These are phyloP conservation scores for Limnothrissa miodon DNA, from an alignment of 2,113 vertebrate genomes.

Conservation along the genomic window DNA sequence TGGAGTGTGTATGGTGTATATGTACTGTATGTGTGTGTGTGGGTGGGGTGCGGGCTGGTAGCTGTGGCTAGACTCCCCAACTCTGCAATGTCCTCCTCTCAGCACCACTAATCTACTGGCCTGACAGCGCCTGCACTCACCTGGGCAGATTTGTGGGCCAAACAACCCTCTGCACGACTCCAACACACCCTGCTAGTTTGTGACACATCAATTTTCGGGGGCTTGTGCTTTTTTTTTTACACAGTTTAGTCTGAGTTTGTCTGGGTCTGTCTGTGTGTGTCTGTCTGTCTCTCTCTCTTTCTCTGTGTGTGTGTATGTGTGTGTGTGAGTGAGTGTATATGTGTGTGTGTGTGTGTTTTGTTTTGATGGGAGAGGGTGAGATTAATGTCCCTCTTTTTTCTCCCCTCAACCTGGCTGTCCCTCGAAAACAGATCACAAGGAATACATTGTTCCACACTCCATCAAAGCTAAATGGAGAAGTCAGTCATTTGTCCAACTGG, in stretches of 20 bases:
- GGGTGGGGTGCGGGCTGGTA: neutral
- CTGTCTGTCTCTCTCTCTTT: neutral
- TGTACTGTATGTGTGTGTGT: neutral
- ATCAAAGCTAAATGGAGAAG: constrained; percentile 1
- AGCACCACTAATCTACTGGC: constrained; percentile 25
- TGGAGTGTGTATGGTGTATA: neutral
- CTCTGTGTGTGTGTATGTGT: neutral
- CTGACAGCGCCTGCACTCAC: constrained; percentile 22
- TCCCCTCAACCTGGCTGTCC: neutral
- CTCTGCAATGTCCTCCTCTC: neutral
- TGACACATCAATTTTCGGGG: constrained; percentile 22
- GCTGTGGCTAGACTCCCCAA: constrained; percentile 2
- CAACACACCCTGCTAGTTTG: neutral
- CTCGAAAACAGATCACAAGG: constrained; percentile 13
- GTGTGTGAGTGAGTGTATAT: neutral
- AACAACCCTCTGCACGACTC: constrained; percentile 19
- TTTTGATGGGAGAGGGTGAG: neutral
- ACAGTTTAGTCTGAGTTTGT: neutral
- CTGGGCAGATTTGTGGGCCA: constrained; percentile 26
- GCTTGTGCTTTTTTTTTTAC: neutral
- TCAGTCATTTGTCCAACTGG: constrained; percentile 6
- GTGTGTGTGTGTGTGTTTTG: neutral
- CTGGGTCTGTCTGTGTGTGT: neutral
- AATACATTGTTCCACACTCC: constrained; percentile 3
- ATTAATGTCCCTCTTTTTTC: constrained; percentile 21